A percentile compares a stretch with the other conserved stretches of the same genome.
Conservation (phyloP, 2,888 invertebrate species). For the Oscheius sp. region DNA sequence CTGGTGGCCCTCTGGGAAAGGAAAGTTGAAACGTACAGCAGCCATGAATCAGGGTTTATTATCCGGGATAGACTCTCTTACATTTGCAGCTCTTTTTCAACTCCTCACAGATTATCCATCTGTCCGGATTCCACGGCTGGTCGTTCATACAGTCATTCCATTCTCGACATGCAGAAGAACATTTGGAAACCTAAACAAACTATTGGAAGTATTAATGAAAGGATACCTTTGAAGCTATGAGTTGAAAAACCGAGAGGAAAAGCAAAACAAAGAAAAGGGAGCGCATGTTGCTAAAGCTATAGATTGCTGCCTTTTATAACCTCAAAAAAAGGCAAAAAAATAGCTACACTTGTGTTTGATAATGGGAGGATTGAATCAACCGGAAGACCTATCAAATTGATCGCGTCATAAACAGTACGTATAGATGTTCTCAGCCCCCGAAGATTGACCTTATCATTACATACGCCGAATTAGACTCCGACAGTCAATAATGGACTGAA, state of each 20-base stretch:
- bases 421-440: conserved; percentile 2
- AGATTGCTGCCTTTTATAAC: neutral
- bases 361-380: neutral
- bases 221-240: neutral
- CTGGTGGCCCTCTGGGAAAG: conserved; percentile 17
- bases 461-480: conserved; percentile 11
- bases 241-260: neutral
- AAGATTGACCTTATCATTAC: conserved; percentile 23
- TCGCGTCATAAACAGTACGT: conserved; percentile 5
- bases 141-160: neutral
- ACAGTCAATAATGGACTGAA: conserved; percentile 19
- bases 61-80: neutral
- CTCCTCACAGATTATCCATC: neutral
- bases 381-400: neutral
- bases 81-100: neutral
- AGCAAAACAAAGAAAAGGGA: neutral
- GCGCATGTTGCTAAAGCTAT: neutral
- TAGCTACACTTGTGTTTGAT: too few relatives aligned
- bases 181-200: neutral
- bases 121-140: neutral
- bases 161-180: neutral
- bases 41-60: neutral
- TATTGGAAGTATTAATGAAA: neutral
- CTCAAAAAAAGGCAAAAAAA: neutral
- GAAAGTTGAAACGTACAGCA: neutral